These are phyloP conservation scores for Anhinga rufa DNA, from an alignment of 2,113 vertebrate genomes.

Conservation along the genomic window DNA sequence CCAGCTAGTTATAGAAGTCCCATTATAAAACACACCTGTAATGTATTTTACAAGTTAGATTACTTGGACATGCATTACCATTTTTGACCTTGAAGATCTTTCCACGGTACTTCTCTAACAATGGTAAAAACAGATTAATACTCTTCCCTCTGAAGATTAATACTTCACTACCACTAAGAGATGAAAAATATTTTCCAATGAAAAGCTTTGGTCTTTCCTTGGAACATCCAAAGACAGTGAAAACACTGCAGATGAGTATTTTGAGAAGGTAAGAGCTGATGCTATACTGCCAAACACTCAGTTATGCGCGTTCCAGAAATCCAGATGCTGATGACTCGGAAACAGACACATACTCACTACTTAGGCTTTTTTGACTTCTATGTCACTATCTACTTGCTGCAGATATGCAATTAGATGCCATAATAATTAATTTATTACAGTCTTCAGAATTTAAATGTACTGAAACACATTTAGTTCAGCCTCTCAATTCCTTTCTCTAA, in stretches of 20 bases:
- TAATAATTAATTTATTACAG: neutral
- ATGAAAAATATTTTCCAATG: neutral
- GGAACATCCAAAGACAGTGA: neutral
- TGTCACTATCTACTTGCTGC: neutral
- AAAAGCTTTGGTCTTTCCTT: neutral
- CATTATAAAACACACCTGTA: neutral
- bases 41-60: neutral
- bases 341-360: neutral
- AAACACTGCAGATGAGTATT: neutral
- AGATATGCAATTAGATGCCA: neutral
- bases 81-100: neutral
- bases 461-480: neutral
- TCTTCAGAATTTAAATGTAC: neutral
- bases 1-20: neutral
- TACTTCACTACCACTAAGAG: neutral
- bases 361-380: neutral
- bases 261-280: neutral
- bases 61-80: neutral
- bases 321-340: neutral
- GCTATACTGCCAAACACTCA: neutral
- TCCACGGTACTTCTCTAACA: neutral
- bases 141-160: neutral
- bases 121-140: neutral
- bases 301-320: neutral
- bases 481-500: neutral